phyloP scores from a whole-genome alignment of 2,113 vertebrate genomes.

The Hiodon tergisus region DNA sequence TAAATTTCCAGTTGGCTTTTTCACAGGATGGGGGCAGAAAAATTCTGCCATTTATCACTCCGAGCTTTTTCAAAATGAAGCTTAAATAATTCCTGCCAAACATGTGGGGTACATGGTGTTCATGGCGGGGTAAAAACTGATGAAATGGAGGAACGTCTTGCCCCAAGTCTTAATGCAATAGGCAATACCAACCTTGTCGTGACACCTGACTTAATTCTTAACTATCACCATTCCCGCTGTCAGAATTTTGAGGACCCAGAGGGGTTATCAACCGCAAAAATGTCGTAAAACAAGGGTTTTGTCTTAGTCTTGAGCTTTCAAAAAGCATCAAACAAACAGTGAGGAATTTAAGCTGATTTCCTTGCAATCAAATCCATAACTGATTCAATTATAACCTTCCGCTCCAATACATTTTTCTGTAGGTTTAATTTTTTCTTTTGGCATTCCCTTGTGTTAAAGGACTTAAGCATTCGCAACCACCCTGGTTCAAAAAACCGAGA shows the following conservation, averaged over 20 bases:
- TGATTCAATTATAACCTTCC: neutral
- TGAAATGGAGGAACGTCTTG: neutral
- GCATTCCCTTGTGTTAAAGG: too few relatives aligned
- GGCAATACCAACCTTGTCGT: neutral
- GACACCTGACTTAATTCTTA: conserved; percentile 2
- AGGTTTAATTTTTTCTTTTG: too few relatives aligned
- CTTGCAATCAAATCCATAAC: neutral
- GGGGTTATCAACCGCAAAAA: neutral
- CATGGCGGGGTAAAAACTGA: neutral
- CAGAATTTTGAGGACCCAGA: conserved; percentile 6
- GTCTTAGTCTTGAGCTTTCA: too few relatives aligned
- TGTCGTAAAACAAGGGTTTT: too few relatives aligned
- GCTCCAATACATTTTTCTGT: neutral
- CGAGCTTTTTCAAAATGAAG: too few relatives aligned
- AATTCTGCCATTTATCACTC: too few relatives aligned
- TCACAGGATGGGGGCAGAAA: too few relatives aligned
- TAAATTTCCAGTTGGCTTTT: too few relatives aligned
- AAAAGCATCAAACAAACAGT: too few relatives aligned
- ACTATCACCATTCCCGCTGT: conserved; percentile 12
- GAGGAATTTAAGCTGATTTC: neutral
- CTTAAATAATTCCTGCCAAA: neutral
- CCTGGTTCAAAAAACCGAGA: conserved; percentile 17
- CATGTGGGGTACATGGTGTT: neutral
- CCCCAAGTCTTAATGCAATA: neutral
- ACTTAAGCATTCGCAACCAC: neutral